phyloP scores from a whole-genome alignment of 1,140 invertebrate species.

The Drosophila pectinifera region DNA sequence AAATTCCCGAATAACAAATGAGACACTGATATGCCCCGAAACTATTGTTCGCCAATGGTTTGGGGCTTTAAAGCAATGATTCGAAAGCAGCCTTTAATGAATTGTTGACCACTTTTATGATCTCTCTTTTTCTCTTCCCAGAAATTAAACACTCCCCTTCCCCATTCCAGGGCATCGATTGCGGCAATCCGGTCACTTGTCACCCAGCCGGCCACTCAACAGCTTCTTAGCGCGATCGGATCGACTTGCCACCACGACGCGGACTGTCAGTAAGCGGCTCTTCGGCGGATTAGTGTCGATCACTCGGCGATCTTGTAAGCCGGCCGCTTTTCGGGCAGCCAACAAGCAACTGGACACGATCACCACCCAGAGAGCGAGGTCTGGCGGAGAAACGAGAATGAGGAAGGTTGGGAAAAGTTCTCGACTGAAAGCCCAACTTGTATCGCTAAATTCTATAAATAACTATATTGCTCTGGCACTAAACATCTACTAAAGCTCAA shows the following conservation, averaged over 20 bases:
- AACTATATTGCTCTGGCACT: neutral
- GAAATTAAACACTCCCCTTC: conserved; percentile 1
- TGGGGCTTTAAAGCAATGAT: neutral
- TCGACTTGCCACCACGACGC: conserved; percentile 32
- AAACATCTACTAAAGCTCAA: too few species aligned
- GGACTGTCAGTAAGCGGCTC: conserved; percentile 69
- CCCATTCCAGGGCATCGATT: conserved; percentile 2
- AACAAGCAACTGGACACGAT: conserved; percentile 32
- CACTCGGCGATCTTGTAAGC: conserved; percentile 67
- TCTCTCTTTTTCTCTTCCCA: neutral
- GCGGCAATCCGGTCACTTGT: conserved; percentile 62
- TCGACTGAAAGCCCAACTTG: neutral
- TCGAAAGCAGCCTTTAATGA: conserved; percentile 1
- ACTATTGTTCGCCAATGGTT: conserved; percentile 13
- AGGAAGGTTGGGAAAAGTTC: neutral
- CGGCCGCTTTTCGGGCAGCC: conserved; percentile 53
- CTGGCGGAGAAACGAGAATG: too few species aligned
- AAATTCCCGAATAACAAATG: conserved; percentile 8
- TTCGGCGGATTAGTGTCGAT: conserved; percentile 73
- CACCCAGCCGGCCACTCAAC: conserved; percentile 56
- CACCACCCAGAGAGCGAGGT: conserved; percentile 47
- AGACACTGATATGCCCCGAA: too few species aligned
- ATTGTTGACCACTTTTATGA: neutral
- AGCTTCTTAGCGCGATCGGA: conserved; percentile 28
- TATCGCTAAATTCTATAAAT: neutral